Conservation (phyloP, 2,797 vertebrate genomes). For the Taenioides sp. region DNA sequence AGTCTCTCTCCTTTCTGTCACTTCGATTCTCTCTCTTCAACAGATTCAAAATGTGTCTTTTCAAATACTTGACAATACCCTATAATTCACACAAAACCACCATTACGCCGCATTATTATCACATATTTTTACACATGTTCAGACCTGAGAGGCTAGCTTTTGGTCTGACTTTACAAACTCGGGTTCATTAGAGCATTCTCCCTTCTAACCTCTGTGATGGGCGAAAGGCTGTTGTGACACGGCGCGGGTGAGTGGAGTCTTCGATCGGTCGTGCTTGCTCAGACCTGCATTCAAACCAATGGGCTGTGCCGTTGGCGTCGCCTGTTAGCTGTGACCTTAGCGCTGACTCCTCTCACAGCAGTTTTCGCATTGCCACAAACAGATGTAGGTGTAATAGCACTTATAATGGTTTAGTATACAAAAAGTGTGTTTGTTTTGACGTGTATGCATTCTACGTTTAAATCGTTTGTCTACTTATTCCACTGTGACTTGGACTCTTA, state of each 20-base stretch:
- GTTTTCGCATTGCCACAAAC: background rate
- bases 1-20: too few species aligned
- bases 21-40: too few species aligned
- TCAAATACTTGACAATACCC: too few species aligned
- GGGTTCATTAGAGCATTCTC: background rate
- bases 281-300: constrained; percentile 19
- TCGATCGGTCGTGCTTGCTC: constrained; percentile 26
- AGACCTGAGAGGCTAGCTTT: background rate
- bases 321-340: constrained; percentile 55
- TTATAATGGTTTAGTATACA: too few species aligned
- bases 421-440: too few species aligned
- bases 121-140: background rate
- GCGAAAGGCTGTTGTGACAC: constrained; percentile 24
- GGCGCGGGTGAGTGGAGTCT: constrained; percentile 24
- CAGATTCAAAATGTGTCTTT: too few species aligned
- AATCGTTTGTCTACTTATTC: too few species aligned
- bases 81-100: background rate
- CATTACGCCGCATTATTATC: background rate
- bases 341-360: constrained; percentile 36
- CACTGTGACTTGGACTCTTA: too few species aligned
- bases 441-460: too few species aligned
- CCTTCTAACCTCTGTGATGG: constrained; percentile 20
- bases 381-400: too few species aligned
- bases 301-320: constrained; percentile 35
- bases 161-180: constrained; percentile 17